Evolutionary conservation across 1,140 invertebrate genomes (phyloP).

Genomic region (Parapsyche elsis): DNA sequence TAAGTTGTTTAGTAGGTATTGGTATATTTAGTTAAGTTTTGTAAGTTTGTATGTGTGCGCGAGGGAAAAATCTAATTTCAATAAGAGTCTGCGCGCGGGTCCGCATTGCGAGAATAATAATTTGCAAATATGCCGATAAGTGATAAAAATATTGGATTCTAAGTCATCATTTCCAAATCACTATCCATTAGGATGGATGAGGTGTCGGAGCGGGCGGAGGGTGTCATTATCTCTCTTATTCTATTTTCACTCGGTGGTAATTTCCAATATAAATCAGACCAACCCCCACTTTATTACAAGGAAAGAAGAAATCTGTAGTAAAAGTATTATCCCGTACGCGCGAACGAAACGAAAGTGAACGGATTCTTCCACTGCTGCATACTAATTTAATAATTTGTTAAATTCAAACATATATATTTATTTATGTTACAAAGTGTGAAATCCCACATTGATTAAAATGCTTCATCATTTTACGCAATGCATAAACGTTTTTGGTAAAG

Average conservation of each 20-base stretch:
- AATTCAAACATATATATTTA: too few species aligned
- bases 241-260: constrained; percentile 53
- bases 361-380: neutral
- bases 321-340: constrained; percentile 47
- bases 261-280: constrained; percentile 56
- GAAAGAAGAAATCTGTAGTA: constrained; percentile 56
- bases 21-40: too few species aligned
- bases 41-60: too few species aligned
- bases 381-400: too few species aligned
- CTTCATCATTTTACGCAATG: too few species aligned
- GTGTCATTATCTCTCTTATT: constrained; percentile 55
- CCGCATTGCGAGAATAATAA: neutral
- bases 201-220: constrained; percentile 38
- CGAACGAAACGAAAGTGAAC: constrained; percentile 27
- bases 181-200: constrained; percentile 48
- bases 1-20: too few species aligned
- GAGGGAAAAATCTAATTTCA: too few species aligned
- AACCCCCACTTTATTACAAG: constrained; percentile 55
- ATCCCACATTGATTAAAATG: too few species aligned
- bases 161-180: constrained; percentile 44
- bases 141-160: constrained; percentile 46
- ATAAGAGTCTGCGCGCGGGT: too few species aligned
- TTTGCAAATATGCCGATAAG: neutral
- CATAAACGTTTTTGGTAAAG: too few species aligned
- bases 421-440: too few species aligned